Conservation (phyloP, 2,797 vertebrate genomes). For the Brachyalestes nurse region DNA sequence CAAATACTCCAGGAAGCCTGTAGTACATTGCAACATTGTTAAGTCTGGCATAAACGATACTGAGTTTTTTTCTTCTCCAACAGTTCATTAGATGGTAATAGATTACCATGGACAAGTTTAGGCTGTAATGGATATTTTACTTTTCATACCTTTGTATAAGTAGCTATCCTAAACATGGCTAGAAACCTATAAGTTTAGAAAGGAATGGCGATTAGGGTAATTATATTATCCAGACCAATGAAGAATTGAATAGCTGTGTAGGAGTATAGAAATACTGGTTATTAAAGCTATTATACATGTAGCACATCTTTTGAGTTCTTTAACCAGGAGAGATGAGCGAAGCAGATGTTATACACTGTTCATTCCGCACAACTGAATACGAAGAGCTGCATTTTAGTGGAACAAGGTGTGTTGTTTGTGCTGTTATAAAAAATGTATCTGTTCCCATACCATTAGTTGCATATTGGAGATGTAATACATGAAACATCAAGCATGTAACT, state of each 20-base stretch:
- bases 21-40: slow-evolving; percentile 21
- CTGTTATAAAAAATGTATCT: slow-evolving; percentile 50
- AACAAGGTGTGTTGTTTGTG: slow-evolving; percentile 58
- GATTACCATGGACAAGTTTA: slow-evolving; percentile 5
- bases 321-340: slow-evolving; percentile 59
- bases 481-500: slow-evolving; percentile 19
- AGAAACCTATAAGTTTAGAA: not conserved
- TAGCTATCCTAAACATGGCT: not conserved
- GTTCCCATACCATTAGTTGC: slow-evolving; percentile 21
- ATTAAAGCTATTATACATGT: slow-evolving; percentile 30
- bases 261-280: not conserved
- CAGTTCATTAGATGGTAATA: not conserved
- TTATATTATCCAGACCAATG: slow-evolving; percentile 10
- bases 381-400: slow-evolving; percentile 59
- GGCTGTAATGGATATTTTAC: not conserved
- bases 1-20: not conserved
- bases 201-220: not conserved
- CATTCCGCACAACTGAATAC: slow-evolving; percentile 64
- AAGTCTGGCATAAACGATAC: slow-evolving; percentile 17
- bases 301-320: slow-evolving; percentile 65
- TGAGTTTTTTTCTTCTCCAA: slow-evolving; percentile 25
- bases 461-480: slow-evolving; percentile 16
- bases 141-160: not conserved
- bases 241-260: slow-evolving; percentile 15
- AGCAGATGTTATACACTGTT: slow-evolving; percentile 77